A percentile compares a stretch with the other conserved stretches of the same genome.
phyloP scores from a whole-genome alignment of 2,113 vertebrate genomes.

The Plecotus auritus region DNA sequence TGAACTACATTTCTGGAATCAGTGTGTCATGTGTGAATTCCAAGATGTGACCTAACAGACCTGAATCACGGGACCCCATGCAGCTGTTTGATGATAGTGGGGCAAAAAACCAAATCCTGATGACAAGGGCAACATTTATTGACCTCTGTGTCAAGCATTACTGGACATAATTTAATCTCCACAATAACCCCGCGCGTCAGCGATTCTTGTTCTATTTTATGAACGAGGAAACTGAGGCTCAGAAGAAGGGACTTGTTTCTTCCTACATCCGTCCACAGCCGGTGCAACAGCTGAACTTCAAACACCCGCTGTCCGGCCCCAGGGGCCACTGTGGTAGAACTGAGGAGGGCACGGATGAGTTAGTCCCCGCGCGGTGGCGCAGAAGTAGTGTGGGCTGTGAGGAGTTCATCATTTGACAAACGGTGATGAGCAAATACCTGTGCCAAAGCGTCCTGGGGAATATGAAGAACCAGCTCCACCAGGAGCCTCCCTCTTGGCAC shows the following conservation, averaged over 20 bases:
- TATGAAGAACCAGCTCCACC: neutral
- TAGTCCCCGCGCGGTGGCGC: neutral
- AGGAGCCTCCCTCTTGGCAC: neutral
- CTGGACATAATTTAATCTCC: neutral
- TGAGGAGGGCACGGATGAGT: neutral
- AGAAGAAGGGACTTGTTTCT: neutral
- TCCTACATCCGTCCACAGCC: neutral
- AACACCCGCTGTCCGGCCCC: neutral
- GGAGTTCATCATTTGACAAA: neutral
- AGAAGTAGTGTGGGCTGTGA: neutral
- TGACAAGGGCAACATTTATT: neutral
- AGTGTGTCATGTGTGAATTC: neutral
- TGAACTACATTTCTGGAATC: neutral
- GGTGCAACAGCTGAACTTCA: neutral
- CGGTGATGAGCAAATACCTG: neutral
- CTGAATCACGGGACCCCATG: neutral
- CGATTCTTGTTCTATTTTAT: neutral
- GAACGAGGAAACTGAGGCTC: neutral
- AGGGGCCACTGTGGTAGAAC: neutral
- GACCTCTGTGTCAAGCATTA: neutral
- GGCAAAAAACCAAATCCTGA: neutral
- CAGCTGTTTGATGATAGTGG: neutral
- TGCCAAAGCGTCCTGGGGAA: neutral
- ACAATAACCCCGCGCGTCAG: neutral
- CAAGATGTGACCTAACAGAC: neutral